phyloP scores from a whole-genome alignment of 2,888 invertebrate genomes.

The Melangyna quadrimaculata region DNA sequence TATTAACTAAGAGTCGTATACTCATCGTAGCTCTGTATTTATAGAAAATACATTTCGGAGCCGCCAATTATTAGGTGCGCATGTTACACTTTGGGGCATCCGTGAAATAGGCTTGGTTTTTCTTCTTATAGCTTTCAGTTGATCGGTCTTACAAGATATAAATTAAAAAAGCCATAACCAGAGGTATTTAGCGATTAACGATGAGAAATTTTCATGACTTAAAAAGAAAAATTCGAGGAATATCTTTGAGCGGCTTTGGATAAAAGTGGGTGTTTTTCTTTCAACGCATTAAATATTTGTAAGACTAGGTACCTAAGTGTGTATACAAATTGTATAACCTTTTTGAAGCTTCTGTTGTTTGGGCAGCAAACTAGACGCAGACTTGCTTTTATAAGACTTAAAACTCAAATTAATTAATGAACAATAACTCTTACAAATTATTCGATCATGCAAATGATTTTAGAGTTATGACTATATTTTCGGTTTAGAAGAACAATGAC shows the following conservation, averaged over 20 bases:
- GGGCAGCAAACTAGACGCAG: too few relatives aligned
- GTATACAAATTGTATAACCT: neutral
- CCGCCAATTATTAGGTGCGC: conserved; percentile 35
- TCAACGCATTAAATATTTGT: conserved; percentile 5
- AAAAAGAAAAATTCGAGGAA: conserved; percentile 4
- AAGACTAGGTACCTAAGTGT: neutral
- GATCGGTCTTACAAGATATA: neutral
- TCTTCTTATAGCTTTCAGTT: neutral
- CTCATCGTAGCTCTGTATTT: neutral
- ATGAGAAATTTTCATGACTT: neutral
- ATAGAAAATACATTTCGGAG: neutral
- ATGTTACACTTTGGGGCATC: conserved; percentile 54
- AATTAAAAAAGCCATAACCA: conserved; percentile 30
- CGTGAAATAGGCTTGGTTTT: conserved; percentile 16
- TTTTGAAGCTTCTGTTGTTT: neutral
- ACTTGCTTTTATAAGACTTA: too few relatives aligned
- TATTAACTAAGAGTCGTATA: neutral
- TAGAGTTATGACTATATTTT: too few relatives aligned
- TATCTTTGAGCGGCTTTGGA: neutral
- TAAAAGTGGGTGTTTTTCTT: neutral
- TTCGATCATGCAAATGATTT: too few relatives aligned
- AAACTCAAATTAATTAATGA: too few relatives aligned
- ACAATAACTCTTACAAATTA: too few relatives aligned
- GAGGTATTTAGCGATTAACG: conserved; percentile 21
- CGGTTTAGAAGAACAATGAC: too few relatives aligned